A percentile compares a stretch with the other conserved stretches of the same genome.
Conservation (phyloP, 1,140 invertebrate genomes). For the Calycopis cecrops region DNA sequence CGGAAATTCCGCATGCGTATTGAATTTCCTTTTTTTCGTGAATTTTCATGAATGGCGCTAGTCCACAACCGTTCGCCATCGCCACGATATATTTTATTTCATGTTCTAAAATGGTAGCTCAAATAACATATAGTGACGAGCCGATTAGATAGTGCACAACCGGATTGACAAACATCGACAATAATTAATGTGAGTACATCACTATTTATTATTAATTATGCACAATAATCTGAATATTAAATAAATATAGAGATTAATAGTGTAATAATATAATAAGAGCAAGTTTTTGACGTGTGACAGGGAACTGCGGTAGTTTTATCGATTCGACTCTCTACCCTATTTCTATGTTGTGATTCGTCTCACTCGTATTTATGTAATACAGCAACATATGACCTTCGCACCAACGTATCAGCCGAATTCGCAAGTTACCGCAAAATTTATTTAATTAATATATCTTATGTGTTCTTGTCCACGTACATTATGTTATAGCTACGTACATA, state of each 20-base stretch:
- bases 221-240: conserved; percentile 11
- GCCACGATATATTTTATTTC: conserved; percentile 56
- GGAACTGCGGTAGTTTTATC: conserved; percentile 76
- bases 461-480: neutral
- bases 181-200: conserved; percentile 48
- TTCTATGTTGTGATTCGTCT: conserved; percentile 51
- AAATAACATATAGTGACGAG: conserved; percentile 48
- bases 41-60: conserved; percentile 64
- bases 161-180: conserved; percentile 50
- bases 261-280: conserved; percentile 2
- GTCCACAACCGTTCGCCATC: conserved; percentile 51
- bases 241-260: conserved; percentile 5
- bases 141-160: conserved; percentile 61
- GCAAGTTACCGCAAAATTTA: neutral
- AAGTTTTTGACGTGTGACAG: conserved; percentile 50
- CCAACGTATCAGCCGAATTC: neutral
- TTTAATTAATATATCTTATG: neutral
- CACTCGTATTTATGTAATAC: conserved; percentile 33
- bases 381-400: conserved; percentile 19
- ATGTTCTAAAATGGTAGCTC: conserved; percentile 62
- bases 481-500: too few species aligned
- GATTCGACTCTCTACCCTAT: conserved; percentile 67
- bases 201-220: conserved; percentile 12
- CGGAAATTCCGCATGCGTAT: conserved; percentile 55
- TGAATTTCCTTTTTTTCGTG: conserved; percentile 41